Conservation (phyloP, 2,888 invertebrate genomes). For the Acronicta alni region DNA sequence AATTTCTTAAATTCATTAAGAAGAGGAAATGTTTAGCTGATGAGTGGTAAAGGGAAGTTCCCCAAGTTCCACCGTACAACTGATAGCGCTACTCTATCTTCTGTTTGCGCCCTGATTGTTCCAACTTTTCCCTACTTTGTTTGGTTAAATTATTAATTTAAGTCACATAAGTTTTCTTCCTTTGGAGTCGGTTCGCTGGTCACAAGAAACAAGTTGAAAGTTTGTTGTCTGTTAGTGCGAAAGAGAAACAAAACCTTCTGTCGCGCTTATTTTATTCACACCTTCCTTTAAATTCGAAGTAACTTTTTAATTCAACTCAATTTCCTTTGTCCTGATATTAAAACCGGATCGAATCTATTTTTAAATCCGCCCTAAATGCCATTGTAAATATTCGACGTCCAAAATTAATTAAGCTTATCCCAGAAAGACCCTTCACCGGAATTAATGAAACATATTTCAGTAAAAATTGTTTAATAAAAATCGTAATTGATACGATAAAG, state of each 20-base stretch:
- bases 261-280: no score
- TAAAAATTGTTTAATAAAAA: conserved; percentile 41
- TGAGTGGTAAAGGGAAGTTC: conserved; percentile 62
- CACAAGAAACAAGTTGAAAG: conserved; percentile 18
- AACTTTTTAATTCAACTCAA: not conserved
- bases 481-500: conserved; percentile 44
- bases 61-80: conserved; percentile 61
- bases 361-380: conserved; percentile 14
- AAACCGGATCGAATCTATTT: conserved; percentile 19
- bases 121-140: conserved; percentile 48
- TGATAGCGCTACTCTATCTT: conserved; percentile 64
- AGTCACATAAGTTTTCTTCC: conserved; percentile 46
- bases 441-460: conserved; percentile 44
- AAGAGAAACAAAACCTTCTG: conserved; percentile 12
- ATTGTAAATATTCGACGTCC: conserved; percentile 34
- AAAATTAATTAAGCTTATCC: conserved; percentile 52
- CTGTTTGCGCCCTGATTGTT: conserved; percentile 54
- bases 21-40: conserved; percentile 62
- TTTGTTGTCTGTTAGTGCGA: conserved; percentile 15
- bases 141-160: conserved; percentile 58
- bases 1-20: conserved; percentile 70
- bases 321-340: conserved; percentile 11
- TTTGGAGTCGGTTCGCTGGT: conserved; percentile 19
- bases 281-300: no score
- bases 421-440: conserved; percentile 17